Evolutionary conservation across 1,140 invertebrate genomes (phyloP), one percentile per base, ranked within the genome.

Genomic region (Heterodera carotae): DNA sequence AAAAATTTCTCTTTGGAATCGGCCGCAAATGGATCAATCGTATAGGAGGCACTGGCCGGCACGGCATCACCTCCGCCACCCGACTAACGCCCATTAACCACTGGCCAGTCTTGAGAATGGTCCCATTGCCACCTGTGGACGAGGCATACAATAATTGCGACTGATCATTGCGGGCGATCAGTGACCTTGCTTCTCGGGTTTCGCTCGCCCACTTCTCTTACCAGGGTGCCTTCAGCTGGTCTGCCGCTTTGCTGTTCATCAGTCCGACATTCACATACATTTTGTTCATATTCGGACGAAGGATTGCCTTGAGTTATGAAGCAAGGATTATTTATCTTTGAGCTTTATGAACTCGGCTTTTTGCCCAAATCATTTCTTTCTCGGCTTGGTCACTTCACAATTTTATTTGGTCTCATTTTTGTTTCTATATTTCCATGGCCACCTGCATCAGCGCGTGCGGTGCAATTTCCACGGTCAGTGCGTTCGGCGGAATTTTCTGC

Each of bases 281-380:
- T 8, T 84, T 83, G 60, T 90, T 80, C 4, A 96, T 84, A 10
- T 93, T 92, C 79, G 94, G 90, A 80, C 93, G 93, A 0, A 97
- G 88, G 82, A 96, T 92, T 0, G 94, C 92, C 89, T 96, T 94
- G 6, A n/a, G n/a, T n/a, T n/a, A n/a, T n/a, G n/a, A 27, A 22
- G 4, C 62, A 53, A 97, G 89, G 12, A 97, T 90, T 81, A 92
- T 92, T 86, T 96, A 94, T 1, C 96, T 95, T 95, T 43, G 39
- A 43, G 7, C 39, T 43, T 7, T 43, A 43, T 12, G 39, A 12
- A 43, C 10, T 18, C 7, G 60, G 10, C 5, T 22, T 8, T 43
- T 12, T 7, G 39, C n/a, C 7, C 10, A n/a, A n/a, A n/a, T n/a
- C n/a, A n/a, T n/a, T n/a, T n/a, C n/a, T n/a, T n/a, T n/a, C n/a